Conservation (phyloP, 2,888 invertebrate species). For the Monoplex corrugatus region DNA sequence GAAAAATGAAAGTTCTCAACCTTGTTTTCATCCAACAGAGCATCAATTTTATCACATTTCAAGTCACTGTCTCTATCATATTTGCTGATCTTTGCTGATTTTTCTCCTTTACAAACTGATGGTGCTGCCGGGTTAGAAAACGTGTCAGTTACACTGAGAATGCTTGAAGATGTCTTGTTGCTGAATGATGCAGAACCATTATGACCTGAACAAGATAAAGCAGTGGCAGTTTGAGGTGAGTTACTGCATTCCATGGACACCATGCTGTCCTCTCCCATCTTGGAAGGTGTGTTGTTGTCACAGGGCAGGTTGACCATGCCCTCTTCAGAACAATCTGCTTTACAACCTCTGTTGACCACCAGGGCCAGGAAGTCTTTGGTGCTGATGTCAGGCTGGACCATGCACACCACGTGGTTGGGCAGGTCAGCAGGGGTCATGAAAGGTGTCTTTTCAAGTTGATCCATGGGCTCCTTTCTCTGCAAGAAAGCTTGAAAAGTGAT, state of each 20-base stretch:
- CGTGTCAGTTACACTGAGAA: background rate
- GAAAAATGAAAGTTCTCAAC: background rate
- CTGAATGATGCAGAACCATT: background rate
- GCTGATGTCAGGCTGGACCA: conserved; percentile 70
- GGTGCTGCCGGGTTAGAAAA: background rate
- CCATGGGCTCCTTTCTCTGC: background rate
- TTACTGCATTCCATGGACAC: background rate
- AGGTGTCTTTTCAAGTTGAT: background rate
- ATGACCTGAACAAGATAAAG: background rate
- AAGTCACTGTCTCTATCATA: background rate
- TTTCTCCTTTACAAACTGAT: background rate
- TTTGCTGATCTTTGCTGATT: background rate
- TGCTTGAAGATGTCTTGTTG: background rate
- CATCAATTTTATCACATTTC: background rate
- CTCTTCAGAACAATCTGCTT: background rate
- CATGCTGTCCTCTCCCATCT: too few species aligned
- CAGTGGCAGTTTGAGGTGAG: background rate
- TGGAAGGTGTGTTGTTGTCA: background rate
- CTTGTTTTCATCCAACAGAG: background rate
- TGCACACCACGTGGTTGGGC: conserved; percentile 73
- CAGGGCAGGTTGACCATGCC: background rate
- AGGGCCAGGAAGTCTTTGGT: conserved; percentile 68
- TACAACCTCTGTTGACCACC: conserved; percentile 48
- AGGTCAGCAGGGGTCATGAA: conserved; percentile 37
- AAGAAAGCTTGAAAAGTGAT: background rate